Evolutionary conservation across 2,113 vertebrate species (phyloP), one percentile per base, ranked within the genome.

Genomic region (Carollia perspicillata): DNA sequence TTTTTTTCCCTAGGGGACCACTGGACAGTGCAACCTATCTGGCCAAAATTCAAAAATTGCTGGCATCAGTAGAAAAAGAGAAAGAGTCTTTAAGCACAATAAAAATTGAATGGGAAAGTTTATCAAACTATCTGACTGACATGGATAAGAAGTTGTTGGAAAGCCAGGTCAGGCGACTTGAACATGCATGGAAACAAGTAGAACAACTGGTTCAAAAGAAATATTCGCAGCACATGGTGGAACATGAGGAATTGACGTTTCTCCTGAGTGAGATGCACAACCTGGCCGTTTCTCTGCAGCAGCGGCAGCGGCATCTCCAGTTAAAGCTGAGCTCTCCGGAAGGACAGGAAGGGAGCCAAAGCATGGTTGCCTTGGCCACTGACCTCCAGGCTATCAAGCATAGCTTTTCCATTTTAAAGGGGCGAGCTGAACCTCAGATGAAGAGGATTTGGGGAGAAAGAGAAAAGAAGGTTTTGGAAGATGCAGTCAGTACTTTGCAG

Each of bases 361-460:
- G 96, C 40, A 47, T 98, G 44, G 96, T 99, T 6, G 85, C 97
- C 10, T 97, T 98, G 80, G 97, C 97, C 4, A 98, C 98, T 30
- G 98, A 99, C 37, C 90, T 99, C 1, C 98, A 98, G 72, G 98
- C 98, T 23, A 97, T 98, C 53, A 98, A 98, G 42, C 98, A 98
- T 3, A 95, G 96, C 12, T 97, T 98, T 97, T 96, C 97, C 20
- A 35, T 98, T 28, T 96, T 99, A 85, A 98, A 98, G 95, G 97
- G 98, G 60, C 97, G 49, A 23, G 97, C 97, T 17, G 98, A 99
- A 68, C 80, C 97, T 30, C 98, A 99, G 26, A 98, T 98, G 77
- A 98, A 98, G 77, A 98, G 98, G 92, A 98, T 98, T 74, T 98
- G 97, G 94, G 99, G 98, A 81, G 98, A 98, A 30, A 97, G 97